phyloP scores from a whole-genome alignment of 2,888 invertebrate genomes.

The Apomyelois bistriatella region DNA sequence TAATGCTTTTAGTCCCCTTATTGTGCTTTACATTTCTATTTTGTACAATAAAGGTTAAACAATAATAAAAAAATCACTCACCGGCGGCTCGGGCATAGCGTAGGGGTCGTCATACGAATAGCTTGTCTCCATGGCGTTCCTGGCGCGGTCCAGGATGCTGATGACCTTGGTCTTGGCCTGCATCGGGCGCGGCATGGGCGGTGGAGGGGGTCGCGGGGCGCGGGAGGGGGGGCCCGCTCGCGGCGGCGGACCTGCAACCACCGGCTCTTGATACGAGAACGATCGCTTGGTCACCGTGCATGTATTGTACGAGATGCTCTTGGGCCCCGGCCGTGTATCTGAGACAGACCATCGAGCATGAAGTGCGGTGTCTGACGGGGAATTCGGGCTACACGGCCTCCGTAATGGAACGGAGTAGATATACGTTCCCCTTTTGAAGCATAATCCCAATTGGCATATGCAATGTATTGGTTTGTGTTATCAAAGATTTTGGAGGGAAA shows the following conservation, averaged over 20 bases:
- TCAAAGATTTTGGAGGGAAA: no score
- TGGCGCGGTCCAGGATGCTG: slow-evolving; percentile 90
- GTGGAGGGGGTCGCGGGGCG: slow-evolving; percentile 38
- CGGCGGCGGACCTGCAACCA: slow-evolving; percentile 28
- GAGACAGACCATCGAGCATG: neutral
- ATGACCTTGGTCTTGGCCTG: slow-evolving; percentile 89
- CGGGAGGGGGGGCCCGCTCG: slow-evolving; percentile 34
- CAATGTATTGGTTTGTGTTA: no score
- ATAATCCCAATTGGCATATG: no score
- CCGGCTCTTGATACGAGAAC: slow-evolving; percentile 38
- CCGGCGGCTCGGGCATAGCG: slow-evolving; percentile 53
- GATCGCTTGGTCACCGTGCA: slow-evolving; percentile 41
- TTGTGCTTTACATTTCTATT: no score
- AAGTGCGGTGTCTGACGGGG: neutral
- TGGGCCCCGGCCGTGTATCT: slow-evolving; percentile 13
- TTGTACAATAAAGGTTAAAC: neutral
- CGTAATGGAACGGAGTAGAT: no score
- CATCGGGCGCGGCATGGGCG: slow-evolving; percentile 65
- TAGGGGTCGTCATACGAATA: slow-evolving; percentile 81
- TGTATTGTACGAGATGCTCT: slow-evolving; percentile 30
- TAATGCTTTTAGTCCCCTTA: no score
- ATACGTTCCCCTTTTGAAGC: no score
- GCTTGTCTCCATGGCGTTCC: slow-evolving; percentile 89
- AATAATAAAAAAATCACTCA: slow-evolving; percentile 26
- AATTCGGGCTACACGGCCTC: no score